Evolutionary conservation across 2,888 invertebrate genomes (phyloP).

Genomic region (Cinara cedri): DNA sequence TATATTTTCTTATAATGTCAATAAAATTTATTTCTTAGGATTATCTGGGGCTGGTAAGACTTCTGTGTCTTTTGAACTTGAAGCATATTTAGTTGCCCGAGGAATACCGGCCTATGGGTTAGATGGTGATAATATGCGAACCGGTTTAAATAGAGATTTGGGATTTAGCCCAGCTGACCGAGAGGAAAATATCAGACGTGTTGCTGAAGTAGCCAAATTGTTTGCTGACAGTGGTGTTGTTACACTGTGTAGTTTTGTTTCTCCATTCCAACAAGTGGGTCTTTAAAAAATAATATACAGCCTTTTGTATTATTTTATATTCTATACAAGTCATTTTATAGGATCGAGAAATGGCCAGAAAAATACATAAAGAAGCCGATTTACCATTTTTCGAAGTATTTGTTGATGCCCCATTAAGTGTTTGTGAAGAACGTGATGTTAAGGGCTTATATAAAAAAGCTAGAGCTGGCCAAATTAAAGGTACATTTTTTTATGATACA

Average conservation of each 20-base stretch:
- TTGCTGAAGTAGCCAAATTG: conserved; percentile 95
- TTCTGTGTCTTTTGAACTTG: conserved; percentile 94
- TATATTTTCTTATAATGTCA: conserved; percentile 59
- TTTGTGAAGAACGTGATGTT: conserved; percentile 94
- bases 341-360: conserved; percentile 89
- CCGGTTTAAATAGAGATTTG: conserved; percentile 93
- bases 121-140: conserved; percentile 97
- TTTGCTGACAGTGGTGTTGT: conserved; percentile 98
- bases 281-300: no score
- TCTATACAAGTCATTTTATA: conserved; percentile 61
- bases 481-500: conserved; percentile 61
- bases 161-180: conserved; percentile 93
- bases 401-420: conserved; percentile 91
- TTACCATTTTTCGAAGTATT: conserved; percentile 94
- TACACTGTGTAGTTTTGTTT: conserved; percentile 95
- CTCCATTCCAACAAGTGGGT: conserved; percentile 84
- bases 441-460: conserved; percentile 98
- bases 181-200: conserved; percentile 95
- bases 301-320: no score
- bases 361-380: conserved; percentile 85
- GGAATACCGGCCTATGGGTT: conserved; percentile 95
- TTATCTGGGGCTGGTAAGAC: conserved; percentile 95
- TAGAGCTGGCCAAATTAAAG: conserved; percentile 87
- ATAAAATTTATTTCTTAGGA: conserved; percentile 63
- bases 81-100: conserved; percentile 87